These are phyloP conservation scores for Gasteruption jaculator DNA, from an alignment of 2,888 invertebrate genomes.

Conservation along the genomic window DNA sequence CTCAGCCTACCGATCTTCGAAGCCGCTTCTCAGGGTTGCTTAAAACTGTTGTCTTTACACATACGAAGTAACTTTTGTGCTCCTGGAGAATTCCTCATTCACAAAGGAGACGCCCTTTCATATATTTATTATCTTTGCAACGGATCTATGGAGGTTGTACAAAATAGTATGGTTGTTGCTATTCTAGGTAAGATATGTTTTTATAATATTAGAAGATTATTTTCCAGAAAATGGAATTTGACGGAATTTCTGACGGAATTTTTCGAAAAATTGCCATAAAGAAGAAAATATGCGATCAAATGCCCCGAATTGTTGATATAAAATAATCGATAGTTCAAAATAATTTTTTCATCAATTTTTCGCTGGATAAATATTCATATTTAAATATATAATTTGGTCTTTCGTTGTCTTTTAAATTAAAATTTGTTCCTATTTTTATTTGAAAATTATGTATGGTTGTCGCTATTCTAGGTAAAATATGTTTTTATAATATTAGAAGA, in stretches of 20 bases:
- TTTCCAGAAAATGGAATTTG: too few relatives aligned
- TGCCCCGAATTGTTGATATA: too few relatives aligned
- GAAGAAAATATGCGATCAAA: neutral
- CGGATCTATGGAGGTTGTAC: slow-evolving; percentile 96
- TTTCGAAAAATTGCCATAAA: too few relatives aligned
- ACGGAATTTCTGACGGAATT: too few relatives aligned
- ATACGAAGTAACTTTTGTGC: slow-evolving; percentile 94
- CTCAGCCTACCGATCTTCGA: slow-evolving; percentile 92
- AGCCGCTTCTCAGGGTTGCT: slow-evolving; percentile 89
- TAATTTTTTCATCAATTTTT: too few relatives aligned
- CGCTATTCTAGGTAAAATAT: slow-evolving; percentile 82
- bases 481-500: neutral
- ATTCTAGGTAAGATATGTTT: slow-evolving; percentile 72
- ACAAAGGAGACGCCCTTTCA: slow-evolving; percentile 89
- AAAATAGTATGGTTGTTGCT: slow-evolving; percentile 94
- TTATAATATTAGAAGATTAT: neutral
- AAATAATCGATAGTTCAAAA: too few relatives aligned
- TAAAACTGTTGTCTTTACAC: slow-evolving; percentile 87
- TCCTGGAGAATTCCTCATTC: slow-evolving; percentile 90
- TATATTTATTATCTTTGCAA: slow-evolving; percentile 95
- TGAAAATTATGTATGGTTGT: slow-evolving; percentile 98
- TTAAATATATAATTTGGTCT: too few relatives aligned
- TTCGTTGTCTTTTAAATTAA: too few relatives aligned
- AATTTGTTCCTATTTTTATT: too few relatives aligned
- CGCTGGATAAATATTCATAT: too few relatives aligned